These are phyloP conservation scores for Chrysemys picta DNA, from an alignment of 2,113 vertebrate species.

Conservation along the genomic window DNA sequence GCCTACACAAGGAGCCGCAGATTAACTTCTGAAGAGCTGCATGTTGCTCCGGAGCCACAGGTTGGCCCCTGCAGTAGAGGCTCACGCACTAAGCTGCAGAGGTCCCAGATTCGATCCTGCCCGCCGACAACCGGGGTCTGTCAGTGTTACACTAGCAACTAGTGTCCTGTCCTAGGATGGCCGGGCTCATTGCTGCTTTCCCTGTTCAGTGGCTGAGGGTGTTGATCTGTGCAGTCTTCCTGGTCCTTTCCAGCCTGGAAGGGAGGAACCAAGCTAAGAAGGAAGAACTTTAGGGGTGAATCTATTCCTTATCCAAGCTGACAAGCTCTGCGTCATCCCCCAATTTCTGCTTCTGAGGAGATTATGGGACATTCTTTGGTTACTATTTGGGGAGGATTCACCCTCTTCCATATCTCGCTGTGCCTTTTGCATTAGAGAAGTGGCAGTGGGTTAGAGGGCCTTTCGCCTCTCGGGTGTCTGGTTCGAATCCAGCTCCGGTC, in stretches of 20 bases:
- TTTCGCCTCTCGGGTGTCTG: background rate
- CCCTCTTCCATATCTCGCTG: background rate
- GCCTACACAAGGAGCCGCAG: no score
- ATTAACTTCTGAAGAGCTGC: no score
- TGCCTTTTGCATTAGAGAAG: background rate
- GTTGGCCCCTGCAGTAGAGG: no score
- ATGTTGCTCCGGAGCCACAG: no score
- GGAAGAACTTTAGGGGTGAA: background rate
- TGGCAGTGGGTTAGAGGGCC: background rate
- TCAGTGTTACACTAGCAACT: background rate
- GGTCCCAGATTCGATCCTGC: no score
- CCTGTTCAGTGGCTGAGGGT: background rate
- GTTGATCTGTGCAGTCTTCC: rapidly evolving
- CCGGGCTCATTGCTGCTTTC: background rate
- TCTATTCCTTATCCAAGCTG: background rate
- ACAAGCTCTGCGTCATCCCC: background rate
- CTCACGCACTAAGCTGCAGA: no score
- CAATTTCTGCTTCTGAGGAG: background rate
- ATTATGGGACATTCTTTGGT: background rate
- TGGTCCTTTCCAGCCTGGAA: background rate
- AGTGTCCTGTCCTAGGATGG: background rate
- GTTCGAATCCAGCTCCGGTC: background rate
- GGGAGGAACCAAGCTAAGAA: background rate
- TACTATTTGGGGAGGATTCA: background rate
- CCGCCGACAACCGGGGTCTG: no score